These are phyloP conservation scores for Chiloscyllium plagiosum DNA, from an alignment of 2,113 vertebrate species.

Conservation along the genomic window DNA sequence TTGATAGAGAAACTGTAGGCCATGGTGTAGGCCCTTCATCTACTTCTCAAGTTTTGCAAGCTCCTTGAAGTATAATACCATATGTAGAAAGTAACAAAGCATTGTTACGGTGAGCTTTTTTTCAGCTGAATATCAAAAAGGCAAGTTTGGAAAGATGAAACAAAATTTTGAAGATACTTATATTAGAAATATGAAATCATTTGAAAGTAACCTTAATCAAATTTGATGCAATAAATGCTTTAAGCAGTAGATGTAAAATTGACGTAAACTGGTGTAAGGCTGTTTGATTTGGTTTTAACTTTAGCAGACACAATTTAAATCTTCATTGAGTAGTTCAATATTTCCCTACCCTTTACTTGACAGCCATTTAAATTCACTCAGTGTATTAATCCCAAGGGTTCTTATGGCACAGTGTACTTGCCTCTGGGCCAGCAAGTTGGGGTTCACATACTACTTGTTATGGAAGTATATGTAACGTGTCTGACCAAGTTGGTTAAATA, in stretches of 20 bases:
- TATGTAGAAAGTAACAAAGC: not conserved
- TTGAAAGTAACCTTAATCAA: not conserved
- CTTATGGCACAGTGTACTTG: no score
- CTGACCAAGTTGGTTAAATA: no score
- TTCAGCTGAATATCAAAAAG: not conserved
- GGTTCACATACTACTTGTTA: no score
- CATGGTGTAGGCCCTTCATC: not conserved
- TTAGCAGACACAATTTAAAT: not conserved
- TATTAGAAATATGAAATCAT: not conserved
- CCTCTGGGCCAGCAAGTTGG: no score
- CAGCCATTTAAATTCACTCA: not conserved
- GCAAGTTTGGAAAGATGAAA: not conserved
- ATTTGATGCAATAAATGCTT: not conserved
- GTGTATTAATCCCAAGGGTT: no score
- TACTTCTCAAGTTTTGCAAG: not conserved
- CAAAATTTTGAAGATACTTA: not conserved
- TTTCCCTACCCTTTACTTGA: not conserved
- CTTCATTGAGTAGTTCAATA: not conserved
- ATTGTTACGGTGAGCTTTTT: not conserved
- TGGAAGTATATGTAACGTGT: no score
- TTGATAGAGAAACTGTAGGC: not conserved
- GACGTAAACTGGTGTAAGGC: no score
- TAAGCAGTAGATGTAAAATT: not conserved
- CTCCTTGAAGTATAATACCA: not conserved
- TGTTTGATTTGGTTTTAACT: not conserved